phyloP scores from a whole-genome alignment of 1,140 invertebrate species.

The Mactra quadrangularis region DNA sequence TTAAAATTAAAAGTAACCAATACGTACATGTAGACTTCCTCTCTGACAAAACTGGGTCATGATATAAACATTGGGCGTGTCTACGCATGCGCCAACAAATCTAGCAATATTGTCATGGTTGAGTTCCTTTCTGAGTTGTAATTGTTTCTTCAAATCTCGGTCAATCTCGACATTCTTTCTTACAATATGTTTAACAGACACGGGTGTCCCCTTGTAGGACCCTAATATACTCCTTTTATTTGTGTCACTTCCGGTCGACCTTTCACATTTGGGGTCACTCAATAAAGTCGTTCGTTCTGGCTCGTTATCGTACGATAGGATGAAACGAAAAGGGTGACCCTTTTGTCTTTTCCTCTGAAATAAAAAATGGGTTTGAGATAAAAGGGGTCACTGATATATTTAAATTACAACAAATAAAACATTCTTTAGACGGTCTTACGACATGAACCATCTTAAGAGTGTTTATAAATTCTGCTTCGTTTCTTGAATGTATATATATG shows the following conservation, averaged over 20 bases:
- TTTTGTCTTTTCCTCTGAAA: conserved; percentile 24
- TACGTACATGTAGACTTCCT: conserved; percentile 87
- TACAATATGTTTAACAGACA: conserved; percentile 87
- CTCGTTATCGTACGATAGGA: conserved; percentile 55
- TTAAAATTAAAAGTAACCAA: too few relatives aligned
- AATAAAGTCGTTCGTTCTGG: conserved; percentile 64
- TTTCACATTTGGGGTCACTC: conserved; percentile 57
- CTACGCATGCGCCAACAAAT: conserved; percentile 97
- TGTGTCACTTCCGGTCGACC: conserved; percentile 83
- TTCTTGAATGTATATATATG: too few relatives aligned
- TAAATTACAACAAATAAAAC: too few relatives aligned
- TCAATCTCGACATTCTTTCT: conserved; percentile 94
- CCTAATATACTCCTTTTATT: conserved; percentile 91
- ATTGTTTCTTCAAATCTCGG: conserved; percentile 97
- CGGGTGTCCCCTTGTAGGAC: conserved; percentile 85
- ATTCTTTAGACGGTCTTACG: too few relatives aligned
- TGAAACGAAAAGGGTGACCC: conserved; percentile 57
- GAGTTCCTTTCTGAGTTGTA: conserved; percentile 96
- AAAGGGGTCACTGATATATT: too few relatives aligned
- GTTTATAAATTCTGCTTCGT: too few relatives aligned
- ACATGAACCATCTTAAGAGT: too few relatives aligned
- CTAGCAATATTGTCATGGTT: conserved; percentile 97
- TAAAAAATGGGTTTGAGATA: too few relatives aligned
- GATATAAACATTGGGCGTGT: conserved; percentile 92
- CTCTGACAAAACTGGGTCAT: conserved; percentile 95